A percentile compares a stretch with the other conserved stretches of the same genome.
phyloP scores from a whole-genome alignment of 2,797 vertebrate genomes.

The Onychomys arenicola region DNA sequence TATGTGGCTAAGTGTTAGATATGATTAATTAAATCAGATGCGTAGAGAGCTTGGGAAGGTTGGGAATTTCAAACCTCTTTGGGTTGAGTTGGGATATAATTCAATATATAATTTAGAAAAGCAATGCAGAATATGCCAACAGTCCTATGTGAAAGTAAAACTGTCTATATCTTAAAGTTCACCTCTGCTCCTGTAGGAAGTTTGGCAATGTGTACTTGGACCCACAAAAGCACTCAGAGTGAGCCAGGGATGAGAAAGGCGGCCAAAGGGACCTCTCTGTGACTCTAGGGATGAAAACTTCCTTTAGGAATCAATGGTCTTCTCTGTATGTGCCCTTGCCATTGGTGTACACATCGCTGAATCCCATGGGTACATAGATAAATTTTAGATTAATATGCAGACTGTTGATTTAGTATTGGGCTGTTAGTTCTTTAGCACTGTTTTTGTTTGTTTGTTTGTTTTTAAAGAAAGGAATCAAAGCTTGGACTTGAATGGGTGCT shows the following conservation, averaged over 20 bases:
- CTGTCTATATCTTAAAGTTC: not conserved
- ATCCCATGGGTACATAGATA: not conserved
- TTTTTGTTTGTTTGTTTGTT: not conserved
- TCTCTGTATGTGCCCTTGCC: not conserved
- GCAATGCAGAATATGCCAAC: not conserved
- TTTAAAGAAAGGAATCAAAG: slow-evolving; percentile 26
- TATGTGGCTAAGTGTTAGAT: not conserved
- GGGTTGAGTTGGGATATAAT: not conserved
- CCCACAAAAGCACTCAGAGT: not conserved
- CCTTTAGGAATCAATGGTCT: not conserved
- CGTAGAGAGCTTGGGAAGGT: not conserved
- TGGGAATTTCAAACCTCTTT: not conserved
- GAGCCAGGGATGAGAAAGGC: not conserved
- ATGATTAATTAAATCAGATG: slow-evolving; percentile 51
- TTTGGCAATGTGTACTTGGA: not conserved
- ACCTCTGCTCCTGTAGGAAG: not conserved
- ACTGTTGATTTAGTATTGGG: not conserved
- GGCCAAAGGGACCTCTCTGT: not conserved
- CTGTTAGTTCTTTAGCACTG: not conserved
- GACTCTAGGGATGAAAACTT: not conserved
- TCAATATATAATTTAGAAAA: slow-evolving; percentile 18
- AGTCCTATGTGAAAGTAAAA: not conserved
- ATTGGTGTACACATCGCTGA: not conserved
- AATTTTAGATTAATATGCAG: not conserved
- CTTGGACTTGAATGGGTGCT: not conserved